Conservation (phyloP, 2,888 invertebrate species). For the Junonia oenone region DNA sequence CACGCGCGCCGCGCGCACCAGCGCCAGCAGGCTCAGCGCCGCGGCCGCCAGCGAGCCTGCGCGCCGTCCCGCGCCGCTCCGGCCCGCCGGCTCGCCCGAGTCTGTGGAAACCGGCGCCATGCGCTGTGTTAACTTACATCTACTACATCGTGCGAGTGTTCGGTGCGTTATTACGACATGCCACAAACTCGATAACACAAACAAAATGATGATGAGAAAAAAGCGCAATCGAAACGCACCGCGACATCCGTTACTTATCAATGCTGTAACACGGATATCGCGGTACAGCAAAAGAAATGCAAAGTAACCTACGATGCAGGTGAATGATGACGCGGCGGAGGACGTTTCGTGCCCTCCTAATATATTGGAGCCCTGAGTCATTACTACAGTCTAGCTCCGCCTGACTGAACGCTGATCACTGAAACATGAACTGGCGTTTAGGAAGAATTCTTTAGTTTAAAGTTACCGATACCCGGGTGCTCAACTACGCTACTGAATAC, state of each 20-base stretch:
- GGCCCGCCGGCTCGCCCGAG: slow-evolving; percentile 39
- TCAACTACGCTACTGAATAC: slow-evolving; percentile 33
- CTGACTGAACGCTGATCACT: slow-evolving; percentile 73
- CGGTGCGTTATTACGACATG: slow-evolving; percentile 15
- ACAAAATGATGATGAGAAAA: slow-evolving; percentile 22
- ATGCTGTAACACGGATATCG: slow-evolving; percentile 33
- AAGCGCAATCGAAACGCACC: slow-evolving; percentile 17
- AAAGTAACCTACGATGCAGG: slow-evolving; percentile 70
- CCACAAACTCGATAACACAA: slow-evolving; percentile 22
- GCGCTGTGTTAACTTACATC: neutral
- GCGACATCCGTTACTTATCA: slow-evolving; percentile 7
- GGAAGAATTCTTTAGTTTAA: slow-evolving; percentile 46
- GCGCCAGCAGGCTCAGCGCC: slow-evolving; percentile 30
- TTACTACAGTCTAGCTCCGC: slow-evolving; percentile 70
- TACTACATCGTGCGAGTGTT: slow-evolving; percentile 5
- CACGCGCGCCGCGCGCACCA: slow-evolving; percentile 32
- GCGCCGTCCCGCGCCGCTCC: slow-evolving; percentile 35
- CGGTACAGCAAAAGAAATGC: slow-evolving; percentile 52
- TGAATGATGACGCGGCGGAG: slow-evolving; percentile 71
- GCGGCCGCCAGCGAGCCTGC: slow-evolving; percentile 24
- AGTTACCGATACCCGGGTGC: slow-evolving; percentile 58
- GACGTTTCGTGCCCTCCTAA: slow-evolving; percentile 58
- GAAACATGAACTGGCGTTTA: slow-evolving; percentile 72
- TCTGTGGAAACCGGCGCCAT: slow-evolving; percentile 28
- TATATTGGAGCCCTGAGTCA: slow-evolving; percentile 53